Evolutionary conservation across 2,888 invertebrate genomes (phyloP).

Genomic region (Rotaria socialis): DNA sequence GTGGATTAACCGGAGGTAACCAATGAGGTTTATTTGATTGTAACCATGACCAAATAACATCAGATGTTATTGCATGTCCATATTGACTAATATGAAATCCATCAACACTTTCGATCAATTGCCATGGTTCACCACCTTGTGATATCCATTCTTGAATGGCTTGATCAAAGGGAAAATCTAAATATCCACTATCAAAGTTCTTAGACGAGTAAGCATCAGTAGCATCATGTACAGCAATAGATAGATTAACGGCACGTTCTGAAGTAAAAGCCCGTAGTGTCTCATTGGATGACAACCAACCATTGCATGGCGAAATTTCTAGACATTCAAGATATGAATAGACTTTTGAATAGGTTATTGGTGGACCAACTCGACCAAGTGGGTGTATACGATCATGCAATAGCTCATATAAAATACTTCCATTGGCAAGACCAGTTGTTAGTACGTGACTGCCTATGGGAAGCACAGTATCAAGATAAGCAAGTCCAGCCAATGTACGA

Average conservation of each 20-base stretch:
- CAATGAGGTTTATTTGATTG: constrained; percentile 55
- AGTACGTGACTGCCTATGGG: constrained; percentile 61
- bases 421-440: constrained; percentile 62
- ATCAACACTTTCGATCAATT: constrained; percentile 56
- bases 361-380: constrained; percentile 57
- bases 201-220: constrained; percentile 48
- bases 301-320: constrained; percentile 49
- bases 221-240: constrained; percentile 50
- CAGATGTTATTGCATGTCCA: constrained; percentile 51
- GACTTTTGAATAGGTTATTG: constrained; percentile 60
- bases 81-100: constrained; percentile 57
- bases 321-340: constrained; percentile 62
- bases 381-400: constrained; percentile 61
- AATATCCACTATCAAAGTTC: constrained; percentile 50
- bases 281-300: too few relatives aligned
- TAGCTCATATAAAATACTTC: constrained; percentile 59
- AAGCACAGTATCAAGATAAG: constrained; percentile 54
- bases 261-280: constrained; percentile 36
- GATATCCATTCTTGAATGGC: constrained; percentile 50
- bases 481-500: constrained; percentile 52
- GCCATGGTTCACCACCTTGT: constrained; percentile 50
- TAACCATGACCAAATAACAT: constrained; percentile 51
- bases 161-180: constrained; percentile 49
- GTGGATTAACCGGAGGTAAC: constrained; percentile 58
- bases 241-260: constrained; percentile 51